These are phyloP conservation scores for Indicator maculatus DNA, from an alignment of 2,113 vertebrate species.

Conservation along the genomic window DNA sequence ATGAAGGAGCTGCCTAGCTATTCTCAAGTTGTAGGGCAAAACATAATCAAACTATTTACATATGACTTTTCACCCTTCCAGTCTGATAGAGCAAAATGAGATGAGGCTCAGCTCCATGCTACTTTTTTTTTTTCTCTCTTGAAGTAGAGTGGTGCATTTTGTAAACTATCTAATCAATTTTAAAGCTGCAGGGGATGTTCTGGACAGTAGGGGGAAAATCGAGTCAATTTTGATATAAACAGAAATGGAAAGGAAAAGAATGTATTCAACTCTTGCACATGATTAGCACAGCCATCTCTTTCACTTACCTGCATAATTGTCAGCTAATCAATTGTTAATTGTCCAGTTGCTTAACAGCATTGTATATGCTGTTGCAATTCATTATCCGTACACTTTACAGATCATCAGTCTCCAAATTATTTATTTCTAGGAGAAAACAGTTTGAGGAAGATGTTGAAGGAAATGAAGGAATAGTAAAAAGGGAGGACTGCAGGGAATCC, in stretches of 20 bases:
- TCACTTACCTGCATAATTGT: constrained; percentile 31
- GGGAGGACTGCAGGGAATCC: not conserved
- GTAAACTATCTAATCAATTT: not conserved
- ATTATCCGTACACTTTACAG: not conserved
- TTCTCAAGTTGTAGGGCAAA: not conserved
- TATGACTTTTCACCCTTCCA: not conserved
- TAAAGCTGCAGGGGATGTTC: not conserved
- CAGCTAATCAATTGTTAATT: constrained; percentile 59
- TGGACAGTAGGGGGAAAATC: not conserved
- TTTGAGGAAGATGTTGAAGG: not conserved
- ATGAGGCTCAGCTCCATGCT: not conserved
- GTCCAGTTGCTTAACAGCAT: constrained; percentile 15
- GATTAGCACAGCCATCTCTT: constrained; percentile 25
- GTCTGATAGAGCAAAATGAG: not conserved
- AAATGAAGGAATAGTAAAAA: not conserved
- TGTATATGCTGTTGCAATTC: not conserved
- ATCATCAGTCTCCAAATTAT: not conserved
- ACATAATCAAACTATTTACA: not conserved
- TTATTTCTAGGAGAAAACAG: not conserved
- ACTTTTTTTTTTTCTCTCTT: not conserved
- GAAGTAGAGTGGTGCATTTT: not conserved
- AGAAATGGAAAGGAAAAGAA: not conserved
- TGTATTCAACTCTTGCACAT: not conserved
- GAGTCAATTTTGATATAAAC: not conserved
- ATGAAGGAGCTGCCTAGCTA: not conserved